Conservation (phyloP, 2,797 vertebrate species). For the Pangasius macronema region DNA sequence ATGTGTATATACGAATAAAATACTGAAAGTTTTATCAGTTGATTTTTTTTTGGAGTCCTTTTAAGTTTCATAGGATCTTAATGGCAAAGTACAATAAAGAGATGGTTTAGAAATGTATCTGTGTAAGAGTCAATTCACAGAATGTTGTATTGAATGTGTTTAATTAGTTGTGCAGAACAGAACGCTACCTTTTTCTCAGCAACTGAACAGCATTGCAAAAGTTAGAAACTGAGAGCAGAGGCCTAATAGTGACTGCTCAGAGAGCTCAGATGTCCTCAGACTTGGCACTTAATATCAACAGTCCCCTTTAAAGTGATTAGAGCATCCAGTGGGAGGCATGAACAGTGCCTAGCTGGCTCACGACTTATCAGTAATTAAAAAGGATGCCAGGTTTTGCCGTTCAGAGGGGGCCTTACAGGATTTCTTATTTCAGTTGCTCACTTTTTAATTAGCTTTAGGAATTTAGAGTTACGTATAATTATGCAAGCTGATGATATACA, state of each 20-base stretch:
- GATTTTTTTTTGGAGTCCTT: conserved; percentile 58
- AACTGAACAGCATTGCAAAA: not conserved
- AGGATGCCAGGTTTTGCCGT: conserved; percentile 69
- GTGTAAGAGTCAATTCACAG: conserved; percentile 2
- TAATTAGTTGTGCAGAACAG: not conserved
- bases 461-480: conserved; percentile 35
- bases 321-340: conserved; percentile 67
- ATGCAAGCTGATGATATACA: not conserved
- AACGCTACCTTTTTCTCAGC: not conserved
- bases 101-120: conserved; percentile 21
- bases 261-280: conserved; percentile 67
- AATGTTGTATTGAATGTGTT: not conserved
- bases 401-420: conserved; percentile 66
- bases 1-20: conserved; percentile 93
- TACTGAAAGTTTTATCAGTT: conserved; percentile 84
- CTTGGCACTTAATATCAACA: conserved; percentile 70
- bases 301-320: conserved; percentile 75
- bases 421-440: conserved; percentile 65
- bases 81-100: conserved; percentile 16
- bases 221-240: conserved; percentile 60
- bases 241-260: conserved; percentile 69
- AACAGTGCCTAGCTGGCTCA: conserved; percentile 69
- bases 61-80: conserved; percentile 51
- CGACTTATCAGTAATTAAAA: conserved; percentile 79
- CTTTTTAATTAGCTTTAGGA: conserved; percentile 65